phyloP scores from a whole-genome alignment of 2,797 vertebrate species.

The Cygnus olor region DNA sequence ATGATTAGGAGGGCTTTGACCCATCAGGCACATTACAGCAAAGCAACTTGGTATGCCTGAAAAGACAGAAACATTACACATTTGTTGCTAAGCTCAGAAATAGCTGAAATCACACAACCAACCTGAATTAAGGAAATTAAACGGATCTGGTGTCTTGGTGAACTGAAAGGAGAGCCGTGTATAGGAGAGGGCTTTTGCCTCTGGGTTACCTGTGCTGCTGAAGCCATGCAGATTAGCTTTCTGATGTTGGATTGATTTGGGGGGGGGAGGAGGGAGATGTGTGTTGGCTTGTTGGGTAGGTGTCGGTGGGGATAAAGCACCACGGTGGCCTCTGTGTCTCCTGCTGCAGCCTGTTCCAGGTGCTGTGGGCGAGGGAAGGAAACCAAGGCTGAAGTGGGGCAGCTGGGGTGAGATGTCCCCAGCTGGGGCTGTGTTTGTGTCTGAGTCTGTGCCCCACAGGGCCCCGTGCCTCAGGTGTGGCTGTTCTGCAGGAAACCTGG shows the following conservation, averaged over 20 bases:
- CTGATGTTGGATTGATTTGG: background rate
- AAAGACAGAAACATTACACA: background rate
- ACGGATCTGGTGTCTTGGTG: background rate
- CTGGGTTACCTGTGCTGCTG: background rate
- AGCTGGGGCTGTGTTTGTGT: background rate
- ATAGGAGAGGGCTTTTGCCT: background rate
- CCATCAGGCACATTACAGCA: background rate
- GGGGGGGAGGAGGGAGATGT: background rate
- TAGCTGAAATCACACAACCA: background rate
- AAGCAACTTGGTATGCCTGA: background rate
- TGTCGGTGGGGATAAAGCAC: background rate
- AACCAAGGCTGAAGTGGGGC: background rate
- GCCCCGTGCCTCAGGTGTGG: fast-evolving
- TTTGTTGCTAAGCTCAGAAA: background rate
- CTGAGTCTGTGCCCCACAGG: background rate
- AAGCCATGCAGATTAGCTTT: background rate
- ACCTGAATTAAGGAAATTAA: background rate
- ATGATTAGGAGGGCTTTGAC: constrained; percentile 42
- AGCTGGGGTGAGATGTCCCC: fast-evolving
- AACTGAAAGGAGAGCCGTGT: background rate
- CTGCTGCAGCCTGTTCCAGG: fast-evolving
- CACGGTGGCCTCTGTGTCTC: background rate
- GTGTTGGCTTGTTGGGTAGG: background rate
- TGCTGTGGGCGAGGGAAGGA: background rate
- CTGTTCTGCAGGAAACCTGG: background rate